Percentiles rank a stretch among this genome's conserved stretches.
These are phyloP conservation scores for Dryomyza anilis DNA, from an alignment of 2,888 invertebrate genomes.

Conservation along the genomic window DNA sequence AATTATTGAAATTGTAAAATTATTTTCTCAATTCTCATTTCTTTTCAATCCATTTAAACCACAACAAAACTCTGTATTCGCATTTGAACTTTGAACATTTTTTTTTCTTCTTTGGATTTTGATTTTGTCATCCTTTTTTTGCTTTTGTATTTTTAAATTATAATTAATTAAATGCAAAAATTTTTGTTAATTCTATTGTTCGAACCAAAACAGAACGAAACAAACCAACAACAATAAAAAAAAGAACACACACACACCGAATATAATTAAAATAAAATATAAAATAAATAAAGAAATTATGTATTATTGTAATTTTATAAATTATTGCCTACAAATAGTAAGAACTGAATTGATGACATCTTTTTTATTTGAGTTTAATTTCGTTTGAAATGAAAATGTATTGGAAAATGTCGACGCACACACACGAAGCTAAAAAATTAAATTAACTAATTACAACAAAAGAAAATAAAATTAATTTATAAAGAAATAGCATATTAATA, in stretches of 20 bases:
- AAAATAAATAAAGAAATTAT: constrained; percentile 3
- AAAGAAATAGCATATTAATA: constrained; percentile 21
- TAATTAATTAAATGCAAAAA: not conserved
- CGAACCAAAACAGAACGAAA: constrained; percentile 5
- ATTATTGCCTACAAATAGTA: constrained; percentile 12
- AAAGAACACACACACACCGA: not conserved
- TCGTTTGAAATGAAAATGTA: too few species aligned
- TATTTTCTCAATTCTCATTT: constrained; percentile 17
- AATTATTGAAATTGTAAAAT: constrained; percentile 20
- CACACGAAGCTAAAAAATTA: not conserved
- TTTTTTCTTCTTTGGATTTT: not conserved
- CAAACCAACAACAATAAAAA: not conserved
- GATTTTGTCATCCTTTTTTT: not conserved
- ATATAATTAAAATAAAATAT: not conserved
- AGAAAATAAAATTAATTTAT: constrained; percentile 25
- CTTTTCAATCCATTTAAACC: constrained; percentile 1
- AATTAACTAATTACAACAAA: constrained; percentile 16
- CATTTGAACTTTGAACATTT: constrained; percentile 14
- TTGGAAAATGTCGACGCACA: constrained; percentile 11
- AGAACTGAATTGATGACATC: too few species aligned
- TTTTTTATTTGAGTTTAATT: too few species aligned
- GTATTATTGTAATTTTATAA: constrained; percentile 16
- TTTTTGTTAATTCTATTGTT: constrained; percentile 10
- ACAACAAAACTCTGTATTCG: constrained; percentile 10
- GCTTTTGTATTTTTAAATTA: not conserved